phyloP scores from a whole-genome alignment of 2,888 invertebrate species.

The Acleris laterana region DNA sequence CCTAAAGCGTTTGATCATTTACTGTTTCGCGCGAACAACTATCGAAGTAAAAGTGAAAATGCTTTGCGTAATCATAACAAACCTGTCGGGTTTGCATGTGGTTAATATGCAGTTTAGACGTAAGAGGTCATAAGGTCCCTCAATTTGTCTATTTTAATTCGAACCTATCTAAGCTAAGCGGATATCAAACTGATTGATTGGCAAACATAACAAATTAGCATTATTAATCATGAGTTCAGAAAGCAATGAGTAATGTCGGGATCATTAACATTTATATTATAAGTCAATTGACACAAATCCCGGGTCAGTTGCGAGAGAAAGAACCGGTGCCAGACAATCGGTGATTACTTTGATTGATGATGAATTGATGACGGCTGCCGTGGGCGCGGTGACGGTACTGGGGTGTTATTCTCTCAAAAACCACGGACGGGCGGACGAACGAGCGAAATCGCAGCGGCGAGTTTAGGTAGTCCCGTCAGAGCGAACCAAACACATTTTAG shows the following conservation, averaged over 20 bases:
- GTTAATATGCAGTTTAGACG: constrained; percentile 11
- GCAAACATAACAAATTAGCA: constrained; percentile 4
- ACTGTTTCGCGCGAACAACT: constrained; percentile 25
- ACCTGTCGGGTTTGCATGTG: constrained; percentile 1
- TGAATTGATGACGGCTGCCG: constrained; percentile 45
- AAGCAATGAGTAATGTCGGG: constrained; percentile 10
- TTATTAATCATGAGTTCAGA: constrained; percentile 16
- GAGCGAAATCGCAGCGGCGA: too few species aligned
- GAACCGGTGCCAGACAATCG: constrained; percentile 59
- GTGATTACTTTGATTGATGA: constrained; percentile 73
- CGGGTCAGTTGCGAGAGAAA: constrained; percentile 40
- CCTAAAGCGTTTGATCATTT: constrained; percentile 31
- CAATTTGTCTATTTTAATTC: constrained; percentile 12
- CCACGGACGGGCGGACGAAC: too few species aligned
- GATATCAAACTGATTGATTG: constrained; percentile 16
- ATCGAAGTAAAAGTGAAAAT: constrained; percentile 35
- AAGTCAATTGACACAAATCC: constrained; percentile 40
- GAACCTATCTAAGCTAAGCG: constrained; percentile 8
- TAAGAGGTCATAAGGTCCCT: constrained; percentile 18
- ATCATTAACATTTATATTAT: constrained; percentile 29
- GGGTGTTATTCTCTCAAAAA: too few species aligned
- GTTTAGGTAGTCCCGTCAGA: too few species aligned
- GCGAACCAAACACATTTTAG: too few species aligned
- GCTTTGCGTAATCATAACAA: constrained; percentile 24
- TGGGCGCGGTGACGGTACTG: constrained; percentile 49